Evolutionary conservation across 2,113 vertebrate genomes (phyloP).

Genomic region (Colaptes auratus): DNA sequence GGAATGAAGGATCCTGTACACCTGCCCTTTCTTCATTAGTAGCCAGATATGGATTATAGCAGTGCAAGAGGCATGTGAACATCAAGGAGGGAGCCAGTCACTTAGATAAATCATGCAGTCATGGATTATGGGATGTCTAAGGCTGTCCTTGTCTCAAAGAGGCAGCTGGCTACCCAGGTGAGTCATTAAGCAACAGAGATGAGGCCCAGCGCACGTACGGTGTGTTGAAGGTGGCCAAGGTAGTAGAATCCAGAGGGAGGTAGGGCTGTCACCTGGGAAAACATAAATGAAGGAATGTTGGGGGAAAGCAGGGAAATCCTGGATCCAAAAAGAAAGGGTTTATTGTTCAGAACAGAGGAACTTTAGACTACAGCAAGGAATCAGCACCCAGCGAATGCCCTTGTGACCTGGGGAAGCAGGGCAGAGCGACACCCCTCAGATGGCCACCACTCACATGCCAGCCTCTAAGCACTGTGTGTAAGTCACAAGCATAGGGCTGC

Average conservation of each 20-base stretch:
- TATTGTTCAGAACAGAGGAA: neutral
- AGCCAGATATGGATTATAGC: neutral
- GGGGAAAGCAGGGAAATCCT: slow-evolving; percentile 44
- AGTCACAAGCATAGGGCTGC: neutral
- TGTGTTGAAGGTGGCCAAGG: slow-evolving; percentile 39
- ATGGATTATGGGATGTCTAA: neutral
- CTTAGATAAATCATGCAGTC: neutral
- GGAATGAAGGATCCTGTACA: neutral
- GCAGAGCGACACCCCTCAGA: no score
- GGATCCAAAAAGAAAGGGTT: neutral
- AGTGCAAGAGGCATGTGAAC: neutral
- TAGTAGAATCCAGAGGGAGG: slow-evolving; percentile 57
- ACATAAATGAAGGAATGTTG: slow-evolving; percentile 55
- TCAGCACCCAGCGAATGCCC: neutral
- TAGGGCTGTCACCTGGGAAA: slow-evolving; percentile 47
- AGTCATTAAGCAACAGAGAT: neutral
- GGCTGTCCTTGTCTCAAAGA: neutral
- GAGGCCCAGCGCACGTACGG: neutral
- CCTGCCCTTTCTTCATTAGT: neutral
- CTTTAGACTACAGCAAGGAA: neutral
- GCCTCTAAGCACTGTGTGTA: neutral
- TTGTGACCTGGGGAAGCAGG: neutral
- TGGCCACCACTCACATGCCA: neutral
- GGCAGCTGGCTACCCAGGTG: neutral
- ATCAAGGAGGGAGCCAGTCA: neutral